Conservation (phyloP, 64 coral and sea anemone genomes). For the Pocillopora damicornis region DNA sequence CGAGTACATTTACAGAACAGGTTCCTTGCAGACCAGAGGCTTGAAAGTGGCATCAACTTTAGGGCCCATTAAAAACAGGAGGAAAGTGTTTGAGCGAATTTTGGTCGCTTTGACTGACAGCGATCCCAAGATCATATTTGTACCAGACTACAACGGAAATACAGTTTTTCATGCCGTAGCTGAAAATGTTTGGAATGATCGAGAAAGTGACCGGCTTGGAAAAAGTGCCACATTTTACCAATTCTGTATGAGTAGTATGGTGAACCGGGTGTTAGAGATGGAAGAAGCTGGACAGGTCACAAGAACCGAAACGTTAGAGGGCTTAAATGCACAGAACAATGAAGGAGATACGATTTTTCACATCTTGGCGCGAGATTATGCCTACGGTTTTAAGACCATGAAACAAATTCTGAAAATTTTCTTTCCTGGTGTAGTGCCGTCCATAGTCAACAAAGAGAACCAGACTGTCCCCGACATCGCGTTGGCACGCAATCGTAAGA, state of each 20-base stretch:
- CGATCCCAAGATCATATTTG: constrained; percentile 20
- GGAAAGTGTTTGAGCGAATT: constrained; percentile 29
- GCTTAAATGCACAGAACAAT: not conserved
- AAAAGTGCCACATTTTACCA: constrained; percentile 21
- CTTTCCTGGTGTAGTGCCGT: constrained; percentile 18
- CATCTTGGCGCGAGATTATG: constrained; percentile 32
- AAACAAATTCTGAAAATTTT: constrained; percentile 21
- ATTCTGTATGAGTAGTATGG: not conserved
- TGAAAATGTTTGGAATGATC: constrained; percentile 38
- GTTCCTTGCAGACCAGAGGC: not conserved
- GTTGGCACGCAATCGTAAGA: constrained; percentile 21
- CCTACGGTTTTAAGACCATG: constrained; percentile 28
- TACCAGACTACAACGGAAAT: constrained; percentile 32
- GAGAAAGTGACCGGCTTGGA: constrained; percentile 1
- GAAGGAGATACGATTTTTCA: constrained; percentile 38
- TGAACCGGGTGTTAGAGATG: not conserved
- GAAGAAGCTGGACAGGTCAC: constrained; percentile 5
- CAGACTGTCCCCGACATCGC: constrained; percentile 15
- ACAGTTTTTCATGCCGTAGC: constrained; percentile 20
- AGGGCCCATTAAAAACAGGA: constrained; percentile 35
- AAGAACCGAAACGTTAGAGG: not conserved
- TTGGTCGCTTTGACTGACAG: not conserved
- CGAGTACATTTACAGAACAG: constrained; percentile 18
- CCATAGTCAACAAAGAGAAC: constrained; percentile 27
- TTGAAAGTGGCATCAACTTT: constrained; percentile 24